These are phyloP conservation scores for Callithrix jacchus DNA, from an alignment of 2,113 vertebrate species.

Conservation along the genomic window DNA sequence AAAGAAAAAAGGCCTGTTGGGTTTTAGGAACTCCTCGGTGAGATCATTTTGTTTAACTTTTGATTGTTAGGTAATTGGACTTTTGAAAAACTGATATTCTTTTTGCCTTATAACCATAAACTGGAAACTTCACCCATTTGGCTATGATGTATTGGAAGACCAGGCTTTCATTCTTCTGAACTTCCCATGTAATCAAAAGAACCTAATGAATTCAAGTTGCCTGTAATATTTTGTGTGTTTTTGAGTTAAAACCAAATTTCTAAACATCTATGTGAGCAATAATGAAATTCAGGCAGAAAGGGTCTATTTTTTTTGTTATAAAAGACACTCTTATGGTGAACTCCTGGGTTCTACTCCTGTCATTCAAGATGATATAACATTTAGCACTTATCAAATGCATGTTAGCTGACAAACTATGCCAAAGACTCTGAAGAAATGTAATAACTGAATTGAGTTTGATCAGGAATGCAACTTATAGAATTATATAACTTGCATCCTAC, in stretches of 20 bases:
- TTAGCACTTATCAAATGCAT: constrained; percentile 26
- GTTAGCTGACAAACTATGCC: constrained; percentile 48
- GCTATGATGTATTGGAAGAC: constrained; percentile 49
- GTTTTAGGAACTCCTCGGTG: constrained; percentile 76
- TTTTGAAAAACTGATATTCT: constrained; percentile 67
- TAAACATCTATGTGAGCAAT: constrained; percentile 65
- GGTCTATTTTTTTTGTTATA: constrained; percentile 58
- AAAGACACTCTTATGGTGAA: constrained; percentile 35
- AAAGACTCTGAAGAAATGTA: constrained; percentile 45
- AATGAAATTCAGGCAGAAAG: constrained; percentile 74
- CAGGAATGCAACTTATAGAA: constrained; percentile 1
- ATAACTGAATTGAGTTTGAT: constrained; percentile 40
- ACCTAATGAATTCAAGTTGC: constrained; percentile 78
- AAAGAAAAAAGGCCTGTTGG: constrained; percentile 60
- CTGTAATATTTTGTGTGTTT: constrained; percentile 77
- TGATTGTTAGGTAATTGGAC: constrained; percentile 65
- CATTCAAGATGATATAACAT: constrained; percentile 41
- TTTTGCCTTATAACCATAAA: constrained; percentile 55
- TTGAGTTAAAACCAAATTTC: constrained; percentile 75
- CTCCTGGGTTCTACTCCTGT: constrained; percentile 41
- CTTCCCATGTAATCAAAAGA: constrained; percentile 73
- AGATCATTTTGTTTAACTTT: constrained; percentile 79
- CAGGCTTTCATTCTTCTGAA: constrained; percentile 61
- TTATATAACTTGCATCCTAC: constrained; percentile 39
- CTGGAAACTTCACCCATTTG: constrained; percentile 56